phyloP scores from a whole-genome alignment of 2,888 invertebrate species.

The Callosobruchus maculatus region DNA sequence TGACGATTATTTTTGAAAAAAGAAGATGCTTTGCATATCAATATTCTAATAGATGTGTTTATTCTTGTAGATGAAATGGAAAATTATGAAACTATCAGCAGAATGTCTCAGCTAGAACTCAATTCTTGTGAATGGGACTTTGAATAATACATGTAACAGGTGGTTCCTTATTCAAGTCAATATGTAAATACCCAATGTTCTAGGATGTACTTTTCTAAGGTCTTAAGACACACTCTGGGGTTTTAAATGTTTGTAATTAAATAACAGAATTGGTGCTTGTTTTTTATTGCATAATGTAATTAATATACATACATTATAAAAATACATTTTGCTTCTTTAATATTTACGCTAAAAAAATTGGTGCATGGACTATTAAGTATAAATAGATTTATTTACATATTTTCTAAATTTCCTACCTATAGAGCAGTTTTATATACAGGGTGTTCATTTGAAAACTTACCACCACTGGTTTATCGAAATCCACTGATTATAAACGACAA shows the following conservation, averaged over 20 bases:
- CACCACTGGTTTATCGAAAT: too few species aligned
- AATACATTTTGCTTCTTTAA: not conserved
- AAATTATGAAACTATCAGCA: conserved; percentile 57
- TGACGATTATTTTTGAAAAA: too few species aligned
- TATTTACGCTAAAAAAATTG: not conserved
- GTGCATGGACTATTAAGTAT: not conserved
- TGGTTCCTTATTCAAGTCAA: conserved; percentile 1
- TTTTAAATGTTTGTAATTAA: not conserved
- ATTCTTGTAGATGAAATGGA: conserved; percentile 58
- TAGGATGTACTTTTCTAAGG: not conserved
- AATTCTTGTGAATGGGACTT: conserved; percentile 67
- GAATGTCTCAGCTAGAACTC: conserved; percentile 59
- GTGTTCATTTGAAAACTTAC: too few species aligned
- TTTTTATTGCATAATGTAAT: not conserved
- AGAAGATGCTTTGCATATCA: too few species aligned
- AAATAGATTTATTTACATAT: too few species aligned
- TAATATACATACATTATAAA: not conserved
- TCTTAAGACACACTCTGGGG: not conserved
- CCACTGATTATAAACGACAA: too few species aligned
- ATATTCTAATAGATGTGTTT: not conserved
- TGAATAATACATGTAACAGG: conserved; percentile 17
- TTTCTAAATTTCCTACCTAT: too few species aligned
- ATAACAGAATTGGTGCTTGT: not conserved
- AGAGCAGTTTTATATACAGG: too few species aligned
- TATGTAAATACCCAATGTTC: not conserved